Conservation (phyloP, 2,888 invertebrate species). For the Trachelus stipa region DNA sequence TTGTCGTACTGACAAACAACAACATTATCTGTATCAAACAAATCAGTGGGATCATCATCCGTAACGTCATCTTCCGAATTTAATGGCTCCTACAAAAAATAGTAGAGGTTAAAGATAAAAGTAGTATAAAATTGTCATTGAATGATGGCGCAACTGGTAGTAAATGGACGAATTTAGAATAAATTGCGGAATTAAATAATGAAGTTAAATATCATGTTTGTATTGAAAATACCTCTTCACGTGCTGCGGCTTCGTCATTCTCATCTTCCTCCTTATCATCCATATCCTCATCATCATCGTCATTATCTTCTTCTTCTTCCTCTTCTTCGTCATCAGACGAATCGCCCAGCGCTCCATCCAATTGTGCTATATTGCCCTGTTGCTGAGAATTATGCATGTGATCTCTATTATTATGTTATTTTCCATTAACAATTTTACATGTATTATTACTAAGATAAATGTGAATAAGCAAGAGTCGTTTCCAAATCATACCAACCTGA, state of each 20-base stretch:
- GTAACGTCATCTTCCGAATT: conserved; percentile 98
- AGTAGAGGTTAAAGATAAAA: conserved; percentile 6
- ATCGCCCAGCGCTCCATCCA: conserved; percentile 75
- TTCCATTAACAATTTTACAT: background rate
- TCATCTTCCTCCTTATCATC: conserved; percentile 68
- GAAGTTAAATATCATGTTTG: background rate
- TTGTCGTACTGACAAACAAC: conserved; percentile 99
- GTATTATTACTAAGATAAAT: background rate
- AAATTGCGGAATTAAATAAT: background rate
- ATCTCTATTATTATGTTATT: background rate
- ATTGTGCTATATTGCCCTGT: conserved; percentile 63
- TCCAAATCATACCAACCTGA: conserved; percentile 42
- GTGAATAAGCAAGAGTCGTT: background rate
- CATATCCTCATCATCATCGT: conserved; percentile 68
- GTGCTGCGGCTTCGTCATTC: conserved; percentile 61
- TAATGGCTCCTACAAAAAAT: conserved; percentile 80
- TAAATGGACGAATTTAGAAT: background rate
- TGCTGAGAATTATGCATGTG: conserved; percentile 12
- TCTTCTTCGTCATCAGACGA: conserved; percentile 83
- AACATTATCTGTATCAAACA: conserved; percentile 99
- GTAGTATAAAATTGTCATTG: background rate
- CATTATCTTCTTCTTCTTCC: conserved; percentile 74
- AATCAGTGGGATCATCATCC: conserved; percentile 92
- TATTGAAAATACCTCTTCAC: conserved; percentile 56
- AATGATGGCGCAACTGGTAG: background rate